Base-by-base conservation (phyloP, 2,888 invertebrate genomes). In the Agonopterix arenella region DNA sequence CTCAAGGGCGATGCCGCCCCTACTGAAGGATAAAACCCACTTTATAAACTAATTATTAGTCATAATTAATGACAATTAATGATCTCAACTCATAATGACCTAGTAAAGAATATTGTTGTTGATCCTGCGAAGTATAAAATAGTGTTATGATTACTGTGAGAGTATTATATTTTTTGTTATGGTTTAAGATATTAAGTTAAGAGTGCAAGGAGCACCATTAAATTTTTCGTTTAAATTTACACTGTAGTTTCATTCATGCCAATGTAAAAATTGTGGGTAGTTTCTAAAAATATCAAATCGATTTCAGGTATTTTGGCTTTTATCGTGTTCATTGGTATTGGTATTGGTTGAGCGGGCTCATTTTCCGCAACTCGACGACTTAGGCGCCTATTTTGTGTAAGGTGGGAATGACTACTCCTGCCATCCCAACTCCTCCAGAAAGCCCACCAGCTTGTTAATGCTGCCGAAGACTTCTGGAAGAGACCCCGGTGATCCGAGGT, bases 1-100 rank as follows among this genome's bases (percentile, higher is more conserved):
- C 76, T 89, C 9, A 89, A 89, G 71, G 88, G 88, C n/a, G 88
- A 89, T 57, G 53, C 80, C 13, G 84, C 81, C 4, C 84, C 85
- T 47, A 68, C 83, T 47, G 86, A 86, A 59, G 85, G 82, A 67
- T 86, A 81, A 73, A 58, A 48, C 49, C 13, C 28, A 41, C 11
- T 45, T 28, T 13, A 42, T 40, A 28, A 40, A 9, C 9, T n/a
- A 5, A 10, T 40, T 11, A 40, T 43, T 43, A 55, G 36, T 51
- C 37, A 53, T n/a, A 46, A 46, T 36, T 52, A 48, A 52, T 50
- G 59, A 56, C 61, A 69, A 66, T 61, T 64, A 57, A 60, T 68
- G 79, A 83, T 83, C 83, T 84, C 81, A 66, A 58, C 83, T 84
- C 81, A 66, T 59, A 58, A 55, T 78, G 79, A 80, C 80, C 82